These are phyloP conservation scores for Drosophila vallismaia DNA, from an alignment of 2,888 invertebrate species.

Conservation along the genomic window DNA sequence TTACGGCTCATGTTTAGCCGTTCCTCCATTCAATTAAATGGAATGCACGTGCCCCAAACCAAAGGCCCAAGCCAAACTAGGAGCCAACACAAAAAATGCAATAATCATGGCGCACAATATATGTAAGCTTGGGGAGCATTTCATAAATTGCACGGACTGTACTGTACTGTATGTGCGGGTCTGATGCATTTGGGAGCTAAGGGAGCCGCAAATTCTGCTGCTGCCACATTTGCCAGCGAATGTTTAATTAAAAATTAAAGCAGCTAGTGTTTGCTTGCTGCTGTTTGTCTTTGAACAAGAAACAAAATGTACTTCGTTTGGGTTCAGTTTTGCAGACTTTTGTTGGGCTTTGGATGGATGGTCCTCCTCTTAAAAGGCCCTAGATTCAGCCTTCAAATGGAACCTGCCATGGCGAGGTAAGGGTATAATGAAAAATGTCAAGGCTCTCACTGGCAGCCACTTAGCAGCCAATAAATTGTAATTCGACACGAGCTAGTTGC, in stretches of 20 bases:
- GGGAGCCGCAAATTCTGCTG: constrained; percentile 35
- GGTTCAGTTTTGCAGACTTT: constrained; percentile 11
- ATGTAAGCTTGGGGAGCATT: constrained; percentile 38
- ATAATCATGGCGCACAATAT: constrained; percentile 42
- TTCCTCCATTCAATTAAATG: constrained; percentile 71
- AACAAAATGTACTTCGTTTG: constrained; percentile 42
- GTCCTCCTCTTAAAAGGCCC: constrained; percentile 29
- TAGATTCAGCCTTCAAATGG: not conserved
- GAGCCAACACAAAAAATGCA: constrained; percentile 14
- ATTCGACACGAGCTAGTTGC: constrained; percentile 68
- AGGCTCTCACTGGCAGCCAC: constrained; percentile 54
- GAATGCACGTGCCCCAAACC: constrained; percentile 48
- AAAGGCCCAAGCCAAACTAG: constrained; percentile 29
- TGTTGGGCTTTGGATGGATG: not conserved
- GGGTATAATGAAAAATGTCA: constrained; percentile 53
- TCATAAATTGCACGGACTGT: constrained; percentile 40
- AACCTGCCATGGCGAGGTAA: constrained; percentile 4
- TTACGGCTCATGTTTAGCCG: constrained; percentile 67
- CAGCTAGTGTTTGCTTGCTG: constrained; percentile 43
- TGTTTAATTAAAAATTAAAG: constrained; percentile 72
- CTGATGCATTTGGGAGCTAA: constrained; percentile 29
- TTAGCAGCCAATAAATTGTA: constrained; percentile 80
- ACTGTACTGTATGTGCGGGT: not conserved
- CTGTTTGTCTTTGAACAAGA: constrained; percentile 51
- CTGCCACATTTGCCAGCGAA: constrained; percentile 17